Percentiles rank a stretch among this genome's conserved stretches.
phyloP scores from a whole-genome alignment of 2,113 vertebrate genomes.

The Grallaria varia region DNA sequence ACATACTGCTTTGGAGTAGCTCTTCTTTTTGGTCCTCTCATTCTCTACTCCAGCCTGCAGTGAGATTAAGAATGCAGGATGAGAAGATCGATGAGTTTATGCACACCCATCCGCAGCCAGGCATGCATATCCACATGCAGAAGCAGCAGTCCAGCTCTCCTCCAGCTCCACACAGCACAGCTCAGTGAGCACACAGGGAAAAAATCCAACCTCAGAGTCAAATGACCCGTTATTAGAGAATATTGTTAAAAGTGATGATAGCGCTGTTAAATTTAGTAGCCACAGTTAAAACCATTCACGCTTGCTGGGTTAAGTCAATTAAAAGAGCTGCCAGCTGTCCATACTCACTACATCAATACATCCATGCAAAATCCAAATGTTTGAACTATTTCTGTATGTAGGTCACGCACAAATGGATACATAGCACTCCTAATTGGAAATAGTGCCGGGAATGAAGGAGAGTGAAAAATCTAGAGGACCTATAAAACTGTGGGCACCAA shows the following conservation, averaged over 20 bases:
- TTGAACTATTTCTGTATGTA: conserved; percentile 1
- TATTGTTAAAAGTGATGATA: not conserved
- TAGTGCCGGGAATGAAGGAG: fast-evolving
- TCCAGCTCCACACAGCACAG: not conserved
- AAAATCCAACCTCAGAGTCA: not conserved
- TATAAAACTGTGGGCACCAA: not conserved
- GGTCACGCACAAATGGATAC: not conserved
- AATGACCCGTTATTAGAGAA: not conserved
- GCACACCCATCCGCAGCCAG: not conserved
- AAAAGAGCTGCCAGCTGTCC: conserved; percentile 16
- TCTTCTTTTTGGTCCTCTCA: conserved; percentile 79
- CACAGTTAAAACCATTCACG: not conserved
- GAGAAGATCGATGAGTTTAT: not conserved
- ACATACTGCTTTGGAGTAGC: conserved; percentile 71
- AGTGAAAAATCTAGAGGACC: not conserved
- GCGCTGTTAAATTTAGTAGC: not conserved
- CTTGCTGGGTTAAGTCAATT: not conserved
- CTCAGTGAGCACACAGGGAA: not conserved
- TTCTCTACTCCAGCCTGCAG: conserved; percentile 66
- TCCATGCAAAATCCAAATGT: not conserved
- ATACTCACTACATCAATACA: not conserved
- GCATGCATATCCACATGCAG: not conserved
- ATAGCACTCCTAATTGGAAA: not conserved
- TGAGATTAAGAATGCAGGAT: not conserved
- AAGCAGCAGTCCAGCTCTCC: not conserved